Evolutionary conservation across 2,113 vertebrate genomes (phyloP).

Genomic region (Holacanthus passer): DNA sequence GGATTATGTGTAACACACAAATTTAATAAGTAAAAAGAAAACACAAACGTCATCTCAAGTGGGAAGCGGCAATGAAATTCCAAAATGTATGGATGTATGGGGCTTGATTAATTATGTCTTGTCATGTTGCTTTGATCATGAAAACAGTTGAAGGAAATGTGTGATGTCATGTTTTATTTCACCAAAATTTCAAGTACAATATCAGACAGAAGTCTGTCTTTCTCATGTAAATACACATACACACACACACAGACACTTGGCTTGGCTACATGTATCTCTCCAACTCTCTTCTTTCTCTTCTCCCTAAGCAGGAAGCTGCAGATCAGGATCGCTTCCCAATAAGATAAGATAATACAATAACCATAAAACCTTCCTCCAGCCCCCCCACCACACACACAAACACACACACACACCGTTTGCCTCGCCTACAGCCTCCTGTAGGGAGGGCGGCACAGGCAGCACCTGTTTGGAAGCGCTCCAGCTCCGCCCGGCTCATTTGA

Average conservation of each 20-base stretch:
- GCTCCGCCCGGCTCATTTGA: conserved; percentile 48
- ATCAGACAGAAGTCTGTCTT: background rate
- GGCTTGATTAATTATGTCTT: background rate
- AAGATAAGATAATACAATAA: conserved; percentile 75
- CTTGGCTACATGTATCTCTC: conserved; percentile 51
- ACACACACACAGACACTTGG: conserved; percentile 15
- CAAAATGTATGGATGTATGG: background rate
- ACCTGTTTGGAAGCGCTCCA: conserved; percentile 79
- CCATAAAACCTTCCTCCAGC: conserved; percentile 47
- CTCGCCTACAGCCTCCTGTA: conserved; percentile 33
- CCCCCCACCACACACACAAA: conserved; percentile 16
- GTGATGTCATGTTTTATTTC: background rate
- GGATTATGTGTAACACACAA: background rate
- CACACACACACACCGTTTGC: conserved; percentile 25
- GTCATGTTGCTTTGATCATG: background rate
- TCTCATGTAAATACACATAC: conserved; percentile 5
- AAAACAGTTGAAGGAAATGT: too few relatives aligned
- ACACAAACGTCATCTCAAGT: too few relatives aligned
- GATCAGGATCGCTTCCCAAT: conserved; percentile 60
- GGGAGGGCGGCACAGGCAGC: conserved; percentile 50
- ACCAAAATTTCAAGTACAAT: background rate
- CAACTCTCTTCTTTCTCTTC: conserved; percentile 41
- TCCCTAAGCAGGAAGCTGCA: conserved; percentile 62
- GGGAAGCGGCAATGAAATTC: background rate
- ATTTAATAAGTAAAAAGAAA: background rate